Conservation (phyloP, 2,888 invertebrate species). For the Eupelmus urozonus region DNA sequence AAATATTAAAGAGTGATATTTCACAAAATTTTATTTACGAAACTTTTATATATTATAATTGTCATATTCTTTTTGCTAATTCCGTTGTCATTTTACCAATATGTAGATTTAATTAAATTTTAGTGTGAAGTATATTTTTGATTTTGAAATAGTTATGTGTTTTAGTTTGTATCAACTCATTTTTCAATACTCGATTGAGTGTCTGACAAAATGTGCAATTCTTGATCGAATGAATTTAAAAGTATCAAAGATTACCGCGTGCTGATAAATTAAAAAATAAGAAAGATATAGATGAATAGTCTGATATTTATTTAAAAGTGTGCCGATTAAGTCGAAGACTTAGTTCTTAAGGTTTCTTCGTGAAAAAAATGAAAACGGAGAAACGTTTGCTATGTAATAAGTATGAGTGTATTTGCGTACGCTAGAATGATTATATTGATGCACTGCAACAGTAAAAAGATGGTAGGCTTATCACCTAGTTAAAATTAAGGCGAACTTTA, state of each 20-base stretch:
- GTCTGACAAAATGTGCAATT: conserved; percentile 41
- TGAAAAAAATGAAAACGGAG: not conserved
- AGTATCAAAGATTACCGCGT: conserved; percentile 48
- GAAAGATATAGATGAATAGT: conserved; percentile 39
- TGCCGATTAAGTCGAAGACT: conserved; percentile 55
- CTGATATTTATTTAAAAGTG: conserved; percentile 57
- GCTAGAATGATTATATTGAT: conserved; percentile 50
- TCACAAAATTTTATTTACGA: conserved; percentile 32
- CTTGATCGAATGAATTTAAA: conserved; percentile 31
- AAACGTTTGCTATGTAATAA: conserved; percentile 45
- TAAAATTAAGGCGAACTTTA: conserved; percentile 27
- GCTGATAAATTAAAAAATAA: conserved; percentile 44
- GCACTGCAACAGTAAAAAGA: conserved; percentile 39
- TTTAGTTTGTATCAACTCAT: not conserved
- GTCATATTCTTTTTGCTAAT: too few species aligned
- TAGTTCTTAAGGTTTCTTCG: conserved; percentile 42
- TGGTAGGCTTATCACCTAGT: conserved; percentile 42
- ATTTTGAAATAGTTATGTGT: not conserved
- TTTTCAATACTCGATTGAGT: conserved; percentile 23
- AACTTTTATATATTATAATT: conserved; percentile 42
- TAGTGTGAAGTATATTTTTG: conserved; percentile 5
- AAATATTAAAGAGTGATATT: conserved; percentile 10
- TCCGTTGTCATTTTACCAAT: too few species aligned
- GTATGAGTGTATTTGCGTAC: conserved; percentile 54
- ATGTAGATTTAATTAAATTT: conserved; percentile 33